Evolutionary conservation across 2,113 vertebrate species (phyloP), one percentile per base, ranked within the genome.

Genomic region (Nothocercus nigrocapillus): DNA sequence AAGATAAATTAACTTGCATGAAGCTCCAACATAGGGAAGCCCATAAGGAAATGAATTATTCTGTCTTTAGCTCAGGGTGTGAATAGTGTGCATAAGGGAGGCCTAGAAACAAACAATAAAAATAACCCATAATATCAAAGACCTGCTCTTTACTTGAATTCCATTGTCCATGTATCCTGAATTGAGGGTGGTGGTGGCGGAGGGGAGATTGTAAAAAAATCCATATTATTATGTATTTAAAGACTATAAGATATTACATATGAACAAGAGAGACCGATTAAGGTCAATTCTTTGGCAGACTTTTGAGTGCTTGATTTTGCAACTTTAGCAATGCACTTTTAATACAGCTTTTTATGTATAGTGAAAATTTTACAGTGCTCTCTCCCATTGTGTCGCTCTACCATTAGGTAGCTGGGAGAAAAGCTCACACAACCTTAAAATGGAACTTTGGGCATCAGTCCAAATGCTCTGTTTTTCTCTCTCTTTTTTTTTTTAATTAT

Each of bases 341-440:
- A 47, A 25, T 62, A 69, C 42, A 85, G 53, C 32, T 85, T 92
- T 89, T 95, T 83, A 70, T 0, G 0, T 88, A 49, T 16, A 42
- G 32, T 36, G 45, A 95, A 80, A n/a, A 58, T 90, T 94, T 94
- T 75, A 83, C 69, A 75, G 30, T 40, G 16, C 11, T 6, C 32
- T 59, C 30, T 82, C 12, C 54, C 27, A 76, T 76, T 95, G 77
- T 92, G 34, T 73, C 63, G 84, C n/a, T 69, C 24, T 89, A 25
- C 53, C 75, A 82, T 94, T 94, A 93, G 30, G 34, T 82, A 70
- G 61, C 32, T 72, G 36, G 24, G 25, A 85, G 22, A 82, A 80
- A 77, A 96, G 17, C 70, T 66, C 27, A n/a, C 13, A 84, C 22
- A 87, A 76, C 59, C 51, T 83, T 67, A 93, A 93, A 96, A 96